phyloP scores from a whole-genome alignment of 2,113 vertebrate species.

The Uria lomvia region DNA sequence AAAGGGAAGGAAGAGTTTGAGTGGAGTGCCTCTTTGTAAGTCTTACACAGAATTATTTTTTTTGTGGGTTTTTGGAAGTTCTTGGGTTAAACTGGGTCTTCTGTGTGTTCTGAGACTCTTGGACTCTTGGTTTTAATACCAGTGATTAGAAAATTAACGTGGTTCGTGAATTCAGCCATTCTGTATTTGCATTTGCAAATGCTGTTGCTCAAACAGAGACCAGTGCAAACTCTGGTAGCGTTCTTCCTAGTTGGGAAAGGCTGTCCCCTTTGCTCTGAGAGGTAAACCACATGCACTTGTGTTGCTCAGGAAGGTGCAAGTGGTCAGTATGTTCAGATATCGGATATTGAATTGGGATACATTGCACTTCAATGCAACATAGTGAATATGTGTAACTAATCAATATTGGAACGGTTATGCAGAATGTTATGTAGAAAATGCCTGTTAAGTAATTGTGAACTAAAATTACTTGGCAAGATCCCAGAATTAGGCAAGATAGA shows the following conservation, averaged over 20 bases:
- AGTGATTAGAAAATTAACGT: background rate
- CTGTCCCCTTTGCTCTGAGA: background rate
- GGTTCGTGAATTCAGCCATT: background rate
- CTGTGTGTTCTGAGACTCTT: background rate
- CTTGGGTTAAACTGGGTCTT: background rate
- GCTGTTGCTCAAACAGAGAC: background rate
- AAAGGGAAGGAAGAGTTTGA: background rate
- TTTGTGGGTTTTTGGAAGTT: background rate
- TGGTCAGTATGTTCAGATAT: background rate
- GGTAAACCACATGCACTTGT: background rate
- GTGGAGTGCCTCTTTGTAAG: background rate
- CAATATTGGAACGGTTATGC: background rate
- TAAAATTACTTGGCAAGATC: background rate
- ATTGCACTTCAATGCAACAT: background rate
- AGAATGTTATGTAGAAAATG: background rate
- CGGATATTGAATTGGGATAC: background rate
- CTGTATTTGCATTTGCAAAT: background rate
- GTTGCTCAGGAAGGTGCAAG: background rate
- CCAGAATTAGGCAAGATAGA: background rate
- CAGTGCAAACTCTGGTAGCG: background rate
- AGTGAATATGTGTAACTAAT: fast-evolving
- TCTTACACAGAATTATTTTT: background rate
- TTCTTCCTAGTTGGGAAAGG: background rate
- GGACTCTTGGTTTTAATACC: background rate
- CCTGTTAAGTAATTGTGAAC: background rate